Evolutionary conservation across 2,113 vertebrate species (phyloP), one percentile per base, ranked within the genome.

Genomic region (Lepisosteus oculatus): DNA sequence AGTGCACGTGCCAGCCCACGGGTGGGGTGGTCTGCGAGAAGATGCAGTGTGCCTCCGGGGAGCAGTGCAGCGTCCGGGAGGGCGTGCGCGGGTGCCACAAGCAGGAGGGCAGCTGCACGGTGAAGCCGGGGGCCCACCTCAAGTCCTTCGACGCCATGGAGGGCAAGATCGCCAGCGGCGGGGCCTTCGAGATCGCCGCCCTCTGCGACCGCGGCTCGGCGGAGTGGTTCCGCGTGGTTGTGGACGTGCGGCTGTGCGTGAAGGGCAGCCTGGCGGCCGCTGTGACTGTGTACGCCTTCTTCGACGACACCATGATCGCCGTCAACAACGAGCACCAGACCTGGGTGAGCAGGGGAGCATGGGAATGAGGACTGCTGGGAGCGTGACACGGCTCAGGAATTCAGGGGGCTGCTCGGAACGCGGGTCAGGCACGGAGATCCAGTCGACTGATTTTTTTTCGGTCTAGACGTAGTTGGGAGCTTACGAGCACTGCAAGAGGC

Each of bases 161-260:
- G 13, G 88, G 82, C 51, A 43, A n/a, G 0, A 61, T 85, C 2
- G 57, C 8, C 6, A 15, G 43, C 14, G 69, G 69, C 0, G 88
- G 88, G 4, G 85, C 85, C 3, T 88, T 84, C 42, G 85, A 88
- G 67, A 74, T 88, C 47, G 85, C 87, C 0, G 78, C 83, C 2
- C 71, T 90, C 54, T 87, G 86, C 5, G 72, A 90, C 0, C 76
- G 81, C 41, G 11, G 43, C 0, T 14, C 72, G 0, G 3, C 42
- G 3, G 65, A 77, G 15, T 91, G 90, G 91, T 91, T 91, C 88
- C 83, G 88, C 0, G 85, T 90, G 61, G 87, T 90, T 42, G 82
- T 81, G 64, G 82, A 89, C 0, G 57, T 86, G 65, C 78, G 80
- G 41, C 61, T 76, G 43, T 90, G 88, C 74, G 70, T 14, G 0